These are phyloP conservation scores for Nemopilema nomurai DNA, from an alignment of 30 jellyfish, hydroid and myxozoan species.

Conservation along the genomic window DNA sequence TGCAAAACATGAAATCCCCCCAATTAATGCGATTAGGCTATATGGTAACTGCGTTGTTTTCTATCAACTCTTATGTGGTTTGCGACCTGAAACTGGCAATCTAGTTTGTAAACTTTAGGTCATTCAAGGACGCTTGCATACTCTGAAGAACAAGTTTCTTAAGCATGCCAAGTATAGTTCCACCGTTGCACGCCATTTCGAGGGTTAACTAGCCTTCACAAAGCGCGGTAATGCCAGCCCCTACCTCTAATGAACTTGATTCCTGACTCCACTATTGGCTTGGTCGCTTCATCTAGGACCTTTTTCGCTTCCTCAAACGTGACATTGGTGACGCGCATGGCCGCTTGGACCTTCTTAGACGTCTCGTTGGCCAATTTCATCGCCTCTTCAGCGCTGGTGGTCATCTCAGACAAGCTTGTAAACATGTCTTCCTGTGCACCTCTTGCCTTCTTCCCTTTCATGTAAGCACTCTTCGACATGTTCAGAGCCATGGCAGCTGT, in stretches of 20 bases:
- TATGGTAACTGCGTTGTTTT: no score
- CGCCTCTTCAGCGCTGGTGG: slow-evolving; percentile 60
- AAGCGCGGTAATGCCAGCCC: background rate
- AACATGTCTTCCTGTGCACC: slow-evolving; percentile 61
- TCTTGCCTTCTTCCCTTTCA: slow-evolving; percentile 75
- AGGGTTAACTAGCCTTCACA: no score
- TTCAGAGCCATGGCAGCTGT: slow-evolving; percentile 75
- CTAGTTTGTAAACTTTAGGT: no score
- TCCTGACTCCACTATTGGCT: slow-evolving; percentile 81
- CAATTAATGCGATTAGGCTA: no score
- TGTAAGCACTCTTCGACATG: slow-evolving; percentile 67
- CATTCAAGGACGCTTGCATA: no score
- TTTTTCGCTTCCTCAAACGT: slow-evolving; percentile 71
- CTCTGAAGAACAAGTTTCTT: no score
- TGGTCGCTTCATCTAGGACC: slow-evolving; percentile 68
- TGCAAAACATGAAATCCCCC: no score
- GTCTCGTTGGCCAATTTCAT: slow-evolving; percentile 62
- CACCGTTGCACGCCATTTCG: no score
- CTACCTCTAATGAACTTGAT: slow-evolving; percentile 69
- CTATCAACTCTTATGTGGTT: no score
- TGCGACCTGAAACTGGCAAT: no score
- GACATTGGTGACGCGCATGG: slow-evolving; percentile 47
- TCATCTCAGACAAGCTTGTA: slow-evolving; percentile 51
- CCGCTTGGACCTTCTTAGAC: slow-evolving; percentile 34
- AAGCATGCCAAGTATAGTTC: no score